Evolutionary conservation across 64 coral and sea anemone genomes (phyloP), one percentile per base, ranked within the genome.

Genomic region (Pocillopora damicornis): DNA sequence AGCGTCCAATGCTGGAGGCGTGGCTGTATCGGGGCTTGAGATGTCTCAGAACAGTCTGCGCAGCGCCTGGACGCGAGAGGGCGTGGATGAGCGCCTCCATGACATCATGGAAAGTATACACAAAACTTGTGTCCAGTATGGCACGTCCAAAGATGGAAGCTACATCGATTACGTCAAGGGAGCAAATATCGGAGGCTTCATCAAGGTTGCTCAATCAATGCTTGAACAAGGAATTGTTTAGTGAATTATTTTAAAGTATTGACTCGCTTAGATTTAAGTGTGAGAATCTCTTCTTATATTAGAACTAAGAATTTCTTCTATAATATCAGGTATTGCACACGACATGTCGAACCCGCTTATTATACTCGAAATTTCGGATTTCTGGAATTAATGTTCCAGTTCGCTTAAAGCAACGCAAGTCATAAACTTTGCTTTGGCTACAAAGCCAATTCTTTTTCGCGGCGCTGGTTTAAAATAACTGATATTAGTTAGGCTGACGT

Each of bases 81-180:
- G 88, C 13, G 94, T 97, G 9, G 94, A 97, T 11, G 94, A 97
- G 57, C 81, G 91, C 23, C 88, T 95, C 30, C 88, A 93, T 38
- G 94, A 97, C 82, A 97, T 97, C 73, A 97, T 97, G 94, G 94
- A 97, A n/a, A 97, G 79, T 26, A 97, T 97, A 60, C 94, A 97
- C 72, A 86, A 83, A 11, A 92, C 91, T 59, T 97, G 94, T 62
- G 94, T 97, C 35, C 73, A 45, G 62, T 97, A 86, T 63, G 94
- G 94, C 1, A 87, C 94, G 15, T 73, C 88, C 5, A 86, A 86
- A 25, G 88, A 97, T 25, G 91, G 88, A 42, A 86, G 75, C 56
- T 92, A 82, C 6, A 89, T 90, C 13, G 91, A 97, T 79, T 97
- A 97, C 58, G 94, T 93, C 13, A 97, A 93, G 73, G 94, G 94